Conservation (phyloP, 2,797 vertebrate genomes). For the Dendrocincla fuliginosa region DNA sequence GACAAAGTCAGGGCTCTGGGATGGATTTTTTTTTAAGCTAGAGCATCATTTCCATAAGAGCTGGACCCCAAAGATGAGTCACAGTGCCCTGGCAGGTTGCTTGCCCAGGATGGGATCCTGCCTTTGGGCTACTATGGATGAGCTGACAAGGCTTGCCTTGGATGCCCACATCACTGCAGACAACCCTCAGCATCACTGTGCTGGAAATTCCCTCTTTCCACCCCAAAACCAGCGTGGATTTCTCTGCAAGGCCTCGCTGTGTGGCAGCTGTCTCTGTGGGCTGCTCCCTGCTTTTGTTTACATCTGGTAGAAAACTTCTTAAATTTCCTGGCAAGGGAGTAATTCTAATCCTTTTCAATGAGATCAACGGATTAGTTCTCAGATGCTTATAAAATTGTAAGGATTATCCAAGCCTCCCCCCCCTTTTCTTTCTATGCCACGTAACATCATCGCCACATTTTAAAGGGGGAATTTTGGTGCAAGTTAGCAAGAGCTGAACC, state of each 20-base stretch:
- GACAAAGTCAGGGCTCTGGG: neutral
- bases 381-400: conserved; percentile 64
- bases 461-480: neutral
- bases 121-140: neutral
- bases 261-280: neutral
- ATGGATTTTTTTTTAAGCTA: neutral
- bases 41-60: neutral
- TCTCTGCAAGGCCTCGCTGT: neutral
- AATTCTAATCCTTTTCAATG: conserved; percentile 66
- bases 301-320: conserved; percentile 34
- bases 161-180: neutral
- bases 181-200: neutral
- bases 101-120: neutral
- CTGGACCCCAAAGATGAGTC: neutral
- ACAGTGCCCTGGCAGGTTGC: accelerated
- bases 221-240: neutral
- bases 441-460: neutral
- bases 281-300: neutral
- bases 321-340: conserved; percentile 23
- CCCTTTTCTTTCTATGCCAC: neutral
- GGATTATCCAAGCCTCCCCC: conserved; percentile 37
- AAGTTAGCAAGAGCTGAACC: neutral
- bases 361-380: conserved; percentile 68
- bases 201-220: neutral
- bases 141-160: neutral